These are phyloP conservation scores for Phasia obesa DNA, from an alignment of 2,888 invertebrate genomes.

Conservation along the genomic window DNA sequence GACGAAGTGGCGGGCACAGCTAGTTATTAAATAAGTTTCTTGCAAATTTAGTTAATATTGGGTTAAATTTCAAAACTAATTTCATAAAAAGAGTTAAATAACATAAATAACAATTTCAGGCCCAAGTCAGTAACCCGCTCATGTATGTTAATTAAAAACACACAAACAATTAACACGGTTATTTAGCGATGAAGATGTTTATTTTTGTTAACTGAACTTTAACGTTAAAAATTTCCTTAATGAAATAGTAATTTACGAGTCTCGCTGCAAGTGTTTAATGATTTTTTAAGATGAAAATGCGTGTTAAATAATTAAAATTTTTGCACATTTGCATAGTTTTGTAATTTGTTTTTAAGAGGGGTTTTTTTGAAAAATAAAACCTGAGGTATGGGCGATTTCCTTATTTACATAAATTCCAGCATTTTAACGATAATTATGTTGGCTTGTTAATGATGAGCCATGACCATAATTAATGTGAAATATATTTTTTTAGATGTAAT, in stretches of 20 bases:
- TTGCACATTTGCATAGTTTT: slow-evolving; percentile 22
- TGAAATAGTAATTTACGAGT: too few relatives aligned
- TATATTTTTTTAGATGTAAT: too few relatives aligned
- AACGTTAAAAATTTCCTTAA: too few relatives aligned
- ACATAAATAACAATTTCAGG: too few relatives aligned
- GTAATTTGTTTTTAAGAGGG: slow-evolving; percentile 17
- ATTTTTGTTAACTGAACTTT: too few relatives aligned
- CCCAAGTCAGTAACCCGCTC: not conserved
- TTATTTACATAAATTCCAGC: slow-evolving; percentile 73
- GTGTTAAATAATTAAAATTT: slow-evolving; percentile 1
- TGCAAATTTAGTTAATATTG: too few relatives aligned
- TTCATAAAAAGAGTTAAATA: too few relatives aligned
- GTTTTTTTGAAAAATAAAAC: slow-evolving; percentile 33
- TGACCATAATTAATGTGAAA: too few relatives aligned
- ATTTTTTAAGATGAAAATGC: not conserved
- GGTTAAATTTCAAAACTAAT: too few relatives aligned
- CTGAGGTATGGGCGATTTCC: slow-evolving; percentile 47
- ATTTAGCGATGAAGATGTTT: slow-evolving; percentile 4
- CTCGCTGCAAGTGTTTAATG: too few relatives aligned
- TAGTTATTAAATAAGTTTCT: too few relatives aligned
- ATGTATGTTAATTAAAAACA: not conserved
- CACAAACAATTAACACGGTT: slow-evolving; percentile 7
- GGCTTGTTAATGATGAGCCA: not conserved
- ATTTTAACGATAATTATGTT: slow-evolving; percentile 45
- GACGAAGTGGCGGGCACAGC: too few relatives aligned